Percentiles rank a stretch among this genome's conserved stretches.
phyloP scores from a whole-genome alignment of 2,888 invertebrate species.

The Nephrotoma guestfalica region DNA sequence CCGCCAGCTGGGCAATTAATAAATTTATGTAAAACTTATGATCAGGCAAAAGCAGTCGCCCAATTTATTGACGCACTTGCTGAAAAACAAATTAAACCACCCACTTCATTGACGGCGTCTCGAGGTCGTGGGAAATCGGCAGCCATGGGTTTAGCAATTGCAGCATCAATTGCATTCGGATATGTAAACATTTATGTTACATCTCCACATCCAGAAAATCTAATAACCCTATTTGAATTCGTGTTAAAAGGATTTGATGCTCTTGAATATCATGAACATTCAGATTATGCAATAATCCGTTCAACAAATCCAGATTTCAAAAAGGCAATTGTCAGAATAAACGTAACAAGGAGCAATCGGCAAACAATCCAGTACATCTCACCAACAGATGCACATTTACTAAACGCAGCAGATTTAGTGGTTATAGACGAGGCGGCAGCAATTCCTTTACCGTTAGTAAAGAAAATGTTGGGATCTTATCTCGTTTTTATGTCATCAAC shows the following conservation, averaged over 20 bases:
- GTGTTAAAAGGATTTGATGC: conserved; percentile 90
- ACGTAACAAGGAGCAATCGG: conserved; percentile 76
- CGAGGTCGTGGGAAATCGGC: conserved; percentile 98
- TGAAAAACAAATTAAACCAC: conserved; percentile 71
- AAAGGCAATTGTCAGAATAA: conserved; percentile 87
- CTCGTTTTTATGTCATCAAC: conserved; percentile 93
- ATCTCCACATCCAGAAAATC: conserved; percentile 94
- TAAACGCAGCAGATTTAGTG: conserved; percentile 87
- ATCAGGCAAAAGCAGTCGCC: conserved; percentile 84
- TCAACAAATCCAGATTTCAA: conserved; percentile 94
- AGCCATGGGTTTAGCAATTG: conserved; percentile 83
- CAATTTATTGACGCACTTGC: conserved; percentile 92
- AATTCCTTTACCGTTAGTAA: conserved; percentile 87
- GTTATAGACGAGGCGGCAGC: conserved; percentile 99
- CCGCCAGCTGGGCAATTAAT: conserved; percentile 84
- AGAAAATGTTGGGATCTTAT: conserved; percentile 78
- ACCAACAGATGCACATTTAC: conserved; percentile 74
- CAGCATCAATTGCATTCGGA: conserved; percentile 68
- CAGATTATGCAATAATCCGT: conserved; percentile 86
- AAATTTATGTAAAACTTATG: conserved; percentile 79
- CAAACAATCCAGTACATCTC: conserved; percentile 97
- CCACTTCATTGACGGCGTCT: conserved; percentile 89
- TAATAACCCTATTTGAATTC: conserved; percentile 95
- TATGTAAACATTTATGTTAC: conserved; percentile 89
- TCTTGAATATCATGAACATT: conserved; percentile 86